Conservation (phyloP, 2,113 vertebrate species). For the Hippolais icterina region DNA sequence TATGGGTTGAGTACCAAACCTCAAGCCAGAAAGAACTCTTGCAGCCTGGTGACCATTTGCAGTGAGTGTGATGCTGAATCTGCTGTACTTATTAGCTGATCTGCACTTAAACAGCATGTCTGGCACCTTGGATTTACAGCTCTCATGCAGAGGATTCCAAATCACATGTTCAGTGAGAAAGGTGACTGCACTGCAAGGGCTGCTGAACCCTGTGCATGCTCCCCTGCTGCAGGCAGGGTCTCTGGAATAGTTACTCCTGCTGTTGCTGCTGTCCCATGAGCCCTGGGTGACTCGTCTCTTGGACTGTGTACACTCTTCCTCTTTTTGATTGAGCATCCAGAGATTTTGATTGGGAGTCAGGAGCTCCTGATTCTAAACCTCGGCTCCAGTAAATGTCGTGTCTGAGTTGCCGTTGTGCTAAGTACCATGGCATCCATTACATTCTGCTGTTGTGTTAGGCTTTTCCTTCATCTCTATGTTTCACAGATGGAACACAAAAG, state of each 20-base stretch:
- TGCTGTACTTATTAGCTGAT: neutral
- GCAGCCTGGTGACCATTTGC: neutral
- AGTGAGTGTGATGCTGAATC: neutral
- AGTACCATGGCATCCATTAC: neutral
- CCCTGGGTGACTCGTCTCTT: neutral
- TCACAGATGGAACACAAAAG: neutral
- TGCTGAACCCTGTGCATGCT: neutral
- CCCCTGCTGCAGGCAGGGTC: neutral
- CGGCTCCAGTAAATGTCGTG: neutral
- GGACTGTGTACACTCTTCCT: neutral
- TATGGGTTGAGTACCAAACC: neutral
- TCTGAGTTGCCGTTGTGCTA: neutral
- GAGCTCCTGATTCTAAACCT: neutral
- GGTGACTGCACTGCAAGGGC: neutral
- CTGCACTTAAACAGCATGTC: neutral
- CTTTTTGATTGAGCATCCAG: neutral
- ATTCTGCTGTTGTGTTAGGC: neutral
- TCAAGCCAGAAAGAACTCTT: neutral
- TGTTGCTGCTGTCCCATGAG: neutral
- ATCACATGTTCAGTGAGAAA: rapidly evolving
- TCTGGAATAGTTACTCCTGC: neutral
- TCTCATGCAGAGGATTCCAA: neutral
- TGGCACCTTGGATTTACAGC: neutral
- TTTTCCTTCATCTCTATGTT: neutral
- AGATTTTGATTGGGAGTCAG: neutral